Conservation (phyloP, 2,797 vertebrate genomes). For the Macropus fuliginosus region DNA sequence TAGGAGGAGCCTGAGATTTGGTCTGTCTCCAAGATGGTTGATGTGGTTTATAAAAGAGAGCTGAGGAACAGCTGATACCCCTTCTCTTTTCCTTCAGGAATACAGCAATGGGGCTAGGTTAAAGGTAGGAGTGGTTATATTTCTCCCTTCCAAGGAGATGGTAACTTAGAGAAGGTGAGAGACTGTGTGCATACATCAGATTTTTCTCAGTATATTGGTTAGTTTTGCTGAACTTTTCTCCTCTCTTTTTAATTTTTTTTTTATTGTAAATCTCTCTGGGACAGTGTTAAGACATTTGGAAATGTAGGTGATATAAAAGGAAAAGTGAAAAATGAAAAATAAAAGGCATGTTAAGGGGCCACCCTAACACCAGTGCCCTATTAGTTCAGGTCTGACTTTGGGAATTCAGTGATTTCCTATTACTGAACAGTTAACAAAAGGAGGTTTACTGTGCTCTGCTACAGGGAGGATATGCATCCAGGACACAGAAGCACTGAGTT, state of each 20-base stretch:
- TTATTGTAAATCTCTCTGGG: neutral
- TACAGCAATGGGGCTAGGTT: neutral
- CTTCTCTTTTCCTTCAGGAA: neutral
- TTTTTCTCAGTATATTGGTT: neutral
- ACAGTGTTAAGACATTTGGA: neutral
- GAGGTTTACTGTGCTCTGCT: neutral
- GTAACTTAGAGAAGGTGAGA: neutral
- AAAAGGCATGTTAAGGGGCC: neutral
- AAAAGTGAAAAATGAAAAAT: neutral
- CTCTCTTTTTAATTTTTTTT: neutral
- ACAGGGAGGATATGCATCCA: neutral
- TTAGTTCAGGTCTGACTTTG: neutral
- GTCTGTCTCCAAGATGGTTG: neutral
- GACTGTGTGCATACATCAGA: neutral
- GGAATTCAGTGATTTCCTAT: neutral
- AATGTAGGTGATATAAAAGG: neutral
- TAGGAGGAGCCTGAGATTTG: neutral
- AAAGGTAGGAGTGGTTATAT: neutral
- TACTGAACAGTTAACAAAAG: neutral
- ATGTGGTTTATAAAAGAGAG: neutral
- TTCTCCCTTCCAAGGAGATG: neutral
- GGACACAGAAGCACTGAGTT: neutral
- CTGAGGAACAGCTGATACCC: neutral
- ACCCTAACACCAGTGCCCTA: neutral
- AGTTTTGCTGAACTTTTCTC: neutral